A percentile compares a stretch with the other conserved stretches of the same genome.
phyloP scores from a whole-genome alignment of 2,888 invertebrate genomes.

The Zygaena filipendulae region DNA sequence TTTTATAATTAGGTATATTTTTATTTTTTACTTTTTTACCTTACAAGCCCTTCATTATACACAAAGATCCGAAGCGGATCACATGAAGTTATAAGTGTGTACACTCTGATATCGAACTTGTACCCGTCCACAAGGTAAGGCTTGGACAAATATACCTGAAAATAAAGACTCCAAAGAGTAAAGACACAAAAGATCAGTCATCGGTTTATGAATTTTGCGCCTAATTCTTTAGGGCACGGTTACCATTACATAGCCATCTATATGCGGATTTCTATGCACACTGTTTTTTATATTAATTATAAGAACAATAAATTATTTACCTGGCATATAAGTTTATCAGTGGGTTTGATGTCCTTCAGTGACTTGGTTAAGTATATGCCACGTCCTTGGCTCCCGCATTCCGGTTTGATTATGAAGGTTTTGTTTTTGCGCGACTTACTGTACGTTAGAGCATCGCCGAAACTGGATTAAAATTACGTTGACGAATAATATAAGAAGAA shows the following conservation, averaged over 20 bases:
- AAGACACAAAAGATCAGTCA: neutral
- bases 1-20: too few species aligned
- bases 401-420: conserved; percentile 92
- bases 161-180: conserved; percentile 12
- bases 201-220: neutral
- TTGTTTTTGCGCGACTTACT: conserved; percentile 76
- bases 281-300: too few species aligned
- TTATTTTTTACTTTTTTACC: conserved; percentile 54
- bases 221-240: neutral
- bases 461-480: too few species aligned
- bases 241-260: too few species aligned
- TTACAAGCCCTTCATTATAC: conserved; percentile 90
- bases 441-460: conserved; percentile 79
- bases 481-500: conserved; percentile 13
- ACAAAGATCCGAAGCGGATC: conserved; percentile 91
- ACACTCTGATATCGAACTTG: conserved; percentile 92
- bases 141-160: conserved; percentile 65
- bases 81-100: conserved; percentile 89
- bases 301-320: too few species aligned
- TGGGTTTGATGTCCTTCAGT: conserved; percentile 80
- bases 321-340: conserved; percentile 90
- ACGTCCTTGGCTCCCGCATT: conserved; percentile 89
- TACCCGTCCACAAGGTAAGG: conserved; percentile 91
- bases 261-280: too few species aligned
- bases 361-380: conserved; percentile 89